These are phyloP conservation scores for Solea senegalensis DNA, from an alignment of 2,113 vertebrate species.

Conservation along the genomic window DNA sequence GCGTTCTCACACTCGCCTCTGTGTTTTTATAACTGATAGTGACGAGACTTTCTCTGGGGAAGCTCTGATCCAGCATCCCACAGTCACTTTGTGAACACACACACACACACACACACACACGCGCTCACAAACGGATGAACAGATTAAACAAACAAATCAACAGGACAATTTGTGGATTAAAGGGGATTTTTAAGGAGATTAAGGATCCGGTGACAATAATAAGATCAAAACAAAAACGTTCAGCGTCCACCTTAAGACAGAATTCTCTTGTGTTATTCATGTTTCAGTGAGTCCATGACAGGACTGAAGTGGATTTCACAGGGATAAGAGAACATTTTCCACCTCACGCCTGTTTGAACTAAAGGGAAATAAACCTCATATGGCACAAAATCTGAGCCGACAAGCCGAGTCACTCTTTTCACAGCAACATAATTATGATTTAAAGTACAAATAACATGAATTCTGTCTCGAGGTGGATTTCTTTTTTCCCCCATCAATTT, in stretches of 20 bases:
- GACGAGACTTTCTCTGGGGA: constrained; percentile 49
- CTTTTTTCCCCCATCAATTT: constrained; percentile 10
- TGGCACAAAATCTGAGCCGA: constrained; percentile 3
- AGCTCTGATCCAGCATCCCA: constrained; percentile 47
- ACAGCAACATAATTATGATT: not conserved
- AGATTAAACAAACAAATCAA: constrained; percentile 34
- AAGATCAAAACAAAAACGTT: constrained; percentile 45
- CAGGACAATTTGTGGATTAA: constrained; percentile 66
- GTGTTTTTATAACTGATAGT: constrained; percentile 19
- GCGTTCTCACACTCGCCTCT: constrained; percentile 14
- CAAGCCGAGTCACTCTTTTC: not conserved
- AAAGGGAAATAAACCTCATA: constrained; percentile 8
- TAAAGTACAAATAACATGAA: not conserved
- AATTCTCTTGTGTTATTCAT: constrained; percentile 17
- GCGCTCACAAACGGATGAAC: constrained; percentile 23
- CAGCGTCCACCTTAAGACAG: constrained; percentile 64
- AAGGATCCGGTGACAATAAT: constrained; percentile 73
- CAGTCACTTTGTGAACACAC: not conserved
- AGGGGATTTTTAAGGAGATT: constrained; percentile 73
- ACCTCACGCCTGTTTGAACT: constrained; percentile 21
- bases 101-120: not conserved
- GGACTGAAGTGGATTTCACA: constrained; percentile 36
- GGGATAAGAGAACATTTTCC: constrained; percentile 26
- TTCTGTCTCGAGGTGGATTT: constrained; percentile 22
- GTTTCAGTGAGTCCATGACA: constrained; percentile 20